phyloP scores from a whole-genome alignment of 2,797 vertebrate species.

The Pseudomugil gertrudae region DNA sequence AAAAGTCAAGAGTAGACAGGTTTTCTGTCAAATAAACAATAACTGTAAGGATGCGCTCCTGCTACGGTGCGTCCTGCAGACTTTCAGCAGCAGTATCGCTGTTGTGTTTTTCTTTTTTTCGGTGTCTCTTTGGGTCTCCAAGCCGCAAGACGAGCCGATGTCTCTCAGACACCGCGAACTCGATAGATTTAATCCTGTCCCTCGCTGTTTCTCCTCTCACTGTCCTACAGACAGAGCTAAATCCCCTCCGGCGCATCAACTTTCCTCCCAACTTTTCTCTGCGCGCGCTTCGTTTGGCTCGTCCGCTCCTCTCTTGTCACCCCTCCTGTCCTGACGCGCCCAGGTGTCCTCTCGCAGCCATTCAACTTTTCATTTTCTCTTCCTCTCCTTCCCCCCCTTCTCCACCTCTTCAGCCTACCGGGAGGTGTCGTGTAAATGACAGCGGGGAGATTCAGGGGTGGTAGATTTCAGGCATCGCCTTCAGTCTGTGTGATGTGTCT shows the following conservation, averaged over 20 bases:
- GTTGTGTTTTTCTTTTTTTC: not conserved
- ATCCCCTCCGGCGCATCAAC: slow-evolving; percentile 68
- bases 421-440: slow-evolving; percentile 70
- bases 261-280: slow-evolving; percentile 74
- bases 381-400: not conserved
- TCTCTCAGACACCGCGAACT: slow-evolving; percentile 30
- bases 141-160: slow-evolving; percentile 48
- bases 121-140: slow-evolving; percentile 38
- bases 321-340: slow-evolving; percentile 76
- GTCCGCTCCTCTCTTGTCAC: slow-evolving; percentile 76
- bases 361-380: slow-evolving; percentile 69
- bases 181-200: slow-evolving; percentile 38
- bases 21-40: slow-evolving; percentile 5
- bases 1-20: not conserved
- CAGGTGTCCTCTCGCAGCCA: slow-evolving; percentile 76
- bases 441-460: slow-evolving; percentile 50
- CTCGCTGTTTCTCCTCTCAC: slow-evolving; percentile 30
- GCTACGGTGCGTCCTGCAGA: slow-evolving; percentile 16
- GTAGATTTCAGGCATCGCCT: slow-evolving; percentile 54
- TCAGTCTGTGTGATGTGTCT: slow-evolving; percentile 35
- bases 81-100: not conserved
- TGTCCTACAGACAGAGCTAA: slow-evolving; percentile 53
- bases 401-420: slow-evolving; percentile 51
- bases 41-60: slow-evolving; percentile 13
- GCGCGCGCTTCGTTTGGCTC: slow-evolving; percentile 57